Percentiles rank a stretch among this genome's conserved stretches.
Conservation (phyloP, 2,113 vertebrate genomes). For the Ceuthmochares aereus region DNA sequence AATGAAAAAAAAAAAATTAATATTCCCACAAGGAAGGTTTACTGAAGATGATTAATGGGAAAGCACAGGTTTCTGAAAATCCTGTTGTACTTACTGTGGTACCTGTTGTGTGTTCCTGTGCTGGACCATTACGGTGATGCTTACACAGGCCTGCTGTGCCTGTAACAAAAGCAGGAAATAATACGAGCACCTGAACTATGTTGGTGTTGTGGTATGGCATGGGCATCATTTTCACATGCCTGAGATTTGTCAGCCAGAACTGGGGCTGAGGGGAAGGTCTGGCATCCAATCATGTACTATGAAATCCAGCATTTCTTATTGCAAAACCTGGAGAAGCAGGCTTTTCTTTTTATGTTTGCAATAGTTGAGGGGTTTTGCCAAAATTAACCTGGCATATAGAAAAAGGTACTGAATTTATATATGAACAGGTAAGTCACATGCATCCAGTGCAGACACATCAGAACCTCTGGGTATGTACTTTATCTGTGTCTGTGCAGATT, state of each 20-base stretch:
- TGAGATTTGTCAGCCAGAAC: not conserved
- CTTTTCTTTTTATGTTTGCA: not conserved
- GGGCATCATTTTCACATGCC: not conserved
- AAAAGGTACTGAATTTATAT: not conserved
- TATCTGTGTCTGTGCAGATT: not conserved
- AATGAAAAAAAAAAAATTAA: not conserved
- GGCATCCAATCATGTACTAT: not conserved
- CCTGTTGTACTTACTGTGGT: not conserved
- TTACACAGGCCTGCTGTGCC: not conserved
- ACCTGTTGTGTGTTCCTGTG: not conserved
- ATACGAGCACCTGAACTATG: not conserved
- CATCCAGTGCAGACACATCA: not conserved
- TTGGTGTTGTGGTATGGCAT: not conserved
- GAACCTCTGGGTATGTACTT: not conserved
- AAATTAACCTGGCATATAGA: not conserved
- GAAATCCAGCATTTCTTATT: not conserved
- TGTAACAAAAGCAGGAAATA: not conserved
- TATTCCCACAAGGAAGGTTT: not conserved
- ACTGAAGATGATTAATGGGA: not conserved
- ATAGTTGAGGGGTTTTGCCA: not conserved
- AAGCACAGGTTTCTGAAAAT: not conserved
- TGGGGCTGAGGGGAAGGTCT: not conserved
- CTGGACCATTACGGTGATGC: not conserved
- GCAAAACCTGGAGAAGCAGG: not conserved
- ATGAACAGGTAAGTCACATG: not conserved